These are phyloP conservation scores for Stichodactyla mertensii DNA, from an alignment of 64 coral and sea anemone species.

Conservation along the genomic window DNA sequence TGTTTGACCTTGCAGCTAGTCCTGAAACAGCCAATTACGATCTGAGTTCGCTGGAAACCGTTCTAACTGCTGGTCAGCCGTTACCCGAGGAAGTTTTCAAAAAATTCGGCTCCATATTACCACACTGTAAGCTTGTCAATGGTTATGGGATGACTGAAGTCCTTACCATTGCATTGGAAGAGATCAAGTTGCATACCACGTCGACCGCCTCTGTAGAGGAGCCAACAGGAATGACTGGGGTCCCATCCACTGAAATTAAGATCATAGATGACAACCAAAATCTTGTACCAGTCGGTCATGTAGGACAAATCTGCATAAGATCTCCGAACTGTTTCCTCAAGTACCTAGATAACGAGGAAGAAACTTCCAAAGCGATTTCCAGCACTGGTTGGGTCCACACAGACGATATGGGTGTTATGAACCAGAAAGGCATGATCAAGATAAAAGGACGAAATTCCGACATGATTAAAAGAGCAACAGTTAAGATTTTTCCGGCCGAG, in stretches of 20 bases:
- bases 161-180: too few species aligned
- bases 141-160: too few species aligned
- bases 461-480: background rate
- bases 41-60: too few species aligned
- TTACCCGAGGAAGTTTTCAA: too few species aligned
- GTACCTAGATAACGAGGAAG: background rate
- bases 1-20: too few species aligned
- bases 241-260: background rate
- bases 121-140: too few species aligned
- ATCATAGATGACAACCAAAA: background rate
- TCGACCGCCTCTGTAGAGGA: too few species aligned
- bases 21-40: too few species aligned
- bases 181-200: too few species aligned
- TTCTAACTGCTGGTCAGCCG: too few species aligned
- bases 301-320: background rate
- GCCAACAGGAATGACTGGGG: background rate
- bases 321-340: background rate
- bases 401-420: background rate
- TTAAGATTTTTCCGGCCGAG: background rate
- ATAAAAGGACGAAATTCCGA: background rate
- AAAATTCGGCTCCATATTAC: too few species aligned
- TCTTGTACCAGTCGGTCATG: background rate
- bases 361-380: background rate
- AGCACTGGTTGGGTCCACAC: background rate
- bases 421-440: background rate